phyloP scores from a whole-genome alignment of 2,797 vertebrate genomes.

The Oreochromis grahami region DNA sequence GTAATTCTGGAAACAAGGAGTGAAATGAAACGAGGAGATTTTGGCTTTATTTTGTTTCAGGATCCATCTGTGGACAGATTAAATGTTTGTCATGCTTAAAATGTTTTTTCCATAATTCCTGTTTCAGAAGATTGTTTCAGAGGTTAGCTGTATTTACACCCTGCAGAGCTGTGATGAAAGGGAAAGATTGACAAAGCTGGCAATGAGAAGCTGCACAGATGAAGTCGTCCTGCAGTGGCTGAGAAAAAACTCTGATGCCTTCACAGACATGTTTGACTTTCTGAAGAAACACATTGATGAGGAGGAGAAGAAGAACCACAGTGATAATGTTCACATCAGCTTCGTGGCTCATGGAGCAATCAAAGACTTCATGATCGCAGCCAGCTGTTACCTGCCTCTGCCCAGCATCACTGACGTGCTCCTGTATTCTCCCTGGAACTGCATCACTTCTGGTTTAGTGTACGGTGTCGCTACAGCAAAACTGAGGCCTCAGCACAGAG shows the following conservation, averaged over 20 bases:
- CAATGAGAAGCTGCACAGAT: not conserved
- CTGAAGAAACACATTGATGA: not conserved
- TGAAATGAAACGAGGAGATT: not conserved
- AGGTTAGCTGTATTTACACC: not conserved
- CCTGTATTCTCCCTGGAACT: not conserved
- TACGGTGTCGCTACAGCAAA: not conserved
- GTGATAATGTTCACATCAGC: not conserved
- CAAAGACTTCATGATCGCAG: not conserved
- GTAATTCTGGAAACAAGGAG: not conserved
- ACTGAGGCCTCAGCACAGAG: not conserved
- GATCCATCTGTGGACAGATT: not conserved
- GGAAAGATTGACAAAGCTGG: not conserved
- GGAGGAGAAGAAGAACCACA: not conserved
- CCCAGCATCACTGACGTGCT: not conserved
- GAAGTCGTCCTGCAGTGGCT: not conserved
- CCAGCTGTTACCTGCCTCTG: not conserved
- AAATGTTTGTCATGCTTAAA: rapidly evolving
- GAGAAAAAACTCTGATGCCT: not conserved
- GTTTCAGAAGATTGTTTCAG: not conserved
- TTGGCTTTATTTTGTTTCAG: not conserved
- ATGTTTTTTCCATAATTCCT: not conserved
- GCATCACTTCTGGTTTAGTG: rapidly evolving
- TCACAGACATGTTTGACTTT: not conserved
- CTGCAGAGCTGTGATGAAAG: not conserved
- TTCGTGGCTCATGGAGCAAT: not conserved